Percentiles rank a stretch among this genome's conserved stretches.
phyloP scores from a whole-genome alignment of 1,140 invertebrate genomes.

The Drosophila santomea region DNA sequence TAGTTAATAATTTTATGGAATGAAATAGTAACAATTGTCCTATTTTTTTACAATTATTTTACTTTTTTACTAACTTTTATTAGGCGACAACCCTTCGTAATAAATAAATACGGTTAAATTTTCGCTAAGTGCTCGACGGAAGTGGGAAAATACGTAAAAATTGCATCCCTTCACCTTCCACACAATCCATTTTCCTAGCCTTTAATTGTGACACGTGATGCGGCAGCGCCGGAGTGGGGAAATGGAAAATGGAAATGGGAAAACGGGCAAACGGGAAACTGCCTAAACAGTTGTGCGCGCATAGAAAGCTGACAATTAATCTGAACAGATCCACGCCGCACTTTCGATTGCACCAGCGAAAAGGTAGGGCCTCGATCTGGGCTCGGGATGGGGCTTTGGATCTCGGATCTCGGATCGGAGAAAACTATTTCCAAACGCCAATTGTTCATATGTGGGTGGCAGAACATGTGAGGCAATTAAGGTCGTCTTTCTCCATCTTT shows the following conservation, averaged over 20 bases:
- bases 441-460: conserved; percentile 50
- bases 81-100: neutral
- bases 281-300: conserved; percentile 57
- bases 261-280: conserved; percentile 62
- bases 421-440: conserved; percentile 60
- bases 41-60: too few species aligned
- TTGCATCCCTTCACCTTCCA: conserved; percentile 67
- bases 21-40: too few species aligned
- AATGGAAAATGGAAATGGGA: conserved; percentile 41
- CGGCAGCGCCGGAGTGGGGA: conserved; percentile 16
- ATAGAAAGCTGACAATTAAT: conserved; percentile 72
- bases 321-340: conserved; percentile 56
- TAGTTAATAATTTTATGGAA: too few species aligned
- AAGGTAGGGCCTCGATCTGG: conserved; percentile 33
- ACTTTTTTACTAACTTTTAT: too few species aligned
- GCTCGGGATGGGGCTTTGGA: conserved; percentile 38
- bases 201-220: conserved; percentile 57
- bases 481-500: conserved; percentile 48
- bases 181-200: conserved; percentile 50
- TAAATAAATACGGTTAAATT: neutral
- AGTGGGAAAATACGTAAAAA: conserved; percentile 60
- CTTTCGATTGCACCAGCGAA: conserved; percentile 26
- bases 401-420: conserved; percentile 48
- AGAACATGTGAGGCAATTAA: conserved; percentile 74
- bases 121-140: conserved; percentile 33